These are phyloP conservation scores for Drosophila ohnishii DNA, from an alignment of 1,140 invertebrate genomes.

Conservation along the genomic window DNA sequence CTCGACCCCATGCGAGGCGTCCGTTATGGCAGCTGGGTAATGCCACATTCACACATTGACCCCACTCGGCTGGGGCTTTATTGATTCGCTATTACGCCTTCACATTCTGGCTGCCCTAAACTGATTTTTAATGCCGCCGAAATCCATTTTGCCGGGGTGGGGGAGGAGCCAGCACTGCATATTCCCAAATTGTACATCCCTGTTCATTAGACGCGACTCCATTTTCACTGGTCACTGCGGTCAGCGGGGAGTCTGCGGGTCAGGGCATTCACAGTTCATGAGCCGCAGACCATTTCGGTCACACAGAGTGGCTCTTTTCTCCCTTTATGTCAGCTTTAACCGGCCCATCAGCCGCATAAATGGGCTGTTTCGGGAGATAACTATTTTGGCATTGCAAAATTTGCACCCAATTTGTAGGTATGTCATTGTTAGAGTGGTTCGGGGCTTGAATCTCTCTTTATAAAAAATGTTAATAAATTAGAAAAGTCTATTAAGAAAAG, in stretches of 20 bases:
- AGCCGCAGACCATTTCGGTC: slow-evolving; percentile 29
- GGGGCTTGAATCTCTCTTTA: neutral
- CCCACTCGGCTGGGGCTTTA: slow-evolving; percentile 46
- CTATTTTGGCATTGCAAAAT: slow-evolving; percentile 6
- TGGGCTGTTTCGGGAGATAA: slow-evolving; percentile 4
- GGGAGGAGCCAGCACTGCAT: slow-evolving; percentile 31
- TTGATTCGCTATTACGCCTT: slow-evolving; percentile 63
- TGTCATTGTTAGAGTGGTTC: neutral
- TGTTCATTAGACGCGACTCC: slow-evolving; percentile 46
- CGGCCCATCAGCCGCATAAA: slow-evolving; percentile 9
- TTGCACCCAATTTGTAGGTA: slow-evolving; percentile 20
- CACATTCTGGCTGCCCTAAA: slow-evolving; percentile 49
- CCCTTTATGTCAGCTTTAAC: slow-evolving; percentile 10
- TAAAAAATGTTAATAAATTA: neutral
- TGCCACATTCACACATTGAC: slow-evolving; percentile 35
- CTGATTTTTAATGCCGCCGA: slow-evolving; percentile 64
- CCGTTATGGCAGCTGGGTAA: slow-evolving; percentile 26
- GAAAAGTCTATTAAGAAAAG: neutral
- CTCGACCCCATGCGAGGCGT: slow-evolving; percentile 21
- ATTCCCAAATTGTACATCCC: slow-evolving; percentile 51
- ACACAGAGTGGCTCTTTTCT: slow-evolving; percentile 3
- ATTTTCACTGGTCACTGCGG: slow-evolving; percentile 37
- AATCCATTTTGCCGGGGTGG: slow-evolving; percentile 53
- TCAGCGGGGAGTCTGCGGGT: neutral
- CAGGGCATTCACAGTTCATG: slow-evolving; percentile 33